phyloP scores from a whole-genome alignment of 2,797 vertebrate species.

The Pithecia hirsuta region DNA sequence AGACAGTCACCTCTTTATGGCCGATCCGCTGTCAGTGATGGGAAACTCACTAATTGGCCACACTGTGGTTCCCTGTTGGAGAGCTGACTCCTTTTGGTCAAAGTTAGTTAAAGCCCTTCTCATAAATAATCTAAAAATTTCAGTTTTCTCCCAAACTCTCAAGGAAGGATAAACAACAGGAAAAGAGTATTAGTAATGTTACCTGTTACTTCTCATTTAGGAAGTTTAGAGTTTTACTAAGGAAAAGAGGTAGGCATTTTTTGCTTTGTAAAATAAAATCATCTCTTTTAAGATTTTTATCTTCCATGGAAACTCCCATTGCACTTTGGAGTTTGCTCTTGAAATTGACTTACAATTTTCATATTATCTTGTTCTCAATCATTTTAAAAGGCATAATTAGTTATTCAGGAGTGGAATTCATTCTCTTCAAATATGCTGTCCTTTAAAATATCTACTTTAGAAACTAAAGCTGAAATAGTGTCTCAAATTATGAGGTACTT shows the following conservation, averaged over 20 bases:
- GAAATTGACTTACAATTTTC: constrained; percentile 6
- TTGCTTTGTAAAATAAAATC: constrained; percentile 26
- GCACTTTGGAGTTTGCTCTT: background rate
- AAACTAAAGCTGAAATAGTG: constrained; percentile 10
- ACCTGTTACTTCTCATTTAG: background rate
- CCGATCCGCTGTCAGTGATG: too few species aligned
- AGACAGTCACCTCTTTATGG: background rate
- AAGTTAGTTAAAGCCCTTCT: background rate
- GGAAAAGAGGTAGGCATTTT: background rate
- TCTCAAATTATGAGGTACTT: background rate
- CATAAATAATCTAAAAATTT: background rate
- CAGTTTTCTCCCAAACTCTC: background rate
- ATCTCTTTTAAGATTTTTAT: constrained; percentile 29
- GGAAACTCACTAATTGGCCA: background rate
- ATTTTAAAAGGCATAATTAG: constrained; percentile 52
- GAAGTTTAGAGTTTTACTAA: constrained; percentile 1
- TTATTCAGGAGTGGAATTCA: background rate
- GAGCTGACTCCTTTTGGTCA: background rate
- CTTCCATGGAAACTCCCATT: background rate
- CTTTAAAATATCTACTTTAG: constrained; percentile 6
- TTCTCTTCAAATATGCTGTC: constrained; percentile 34
- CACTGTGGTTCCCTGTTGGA: background rate
- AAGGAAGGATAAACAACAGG: background rate
- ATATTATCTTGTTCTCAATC: constrained; percentile 11
- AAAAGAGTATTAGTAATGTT: background rate